Conservation (phyloP, 2,113 vertebrate species). For the Mus pahari region DNA sequence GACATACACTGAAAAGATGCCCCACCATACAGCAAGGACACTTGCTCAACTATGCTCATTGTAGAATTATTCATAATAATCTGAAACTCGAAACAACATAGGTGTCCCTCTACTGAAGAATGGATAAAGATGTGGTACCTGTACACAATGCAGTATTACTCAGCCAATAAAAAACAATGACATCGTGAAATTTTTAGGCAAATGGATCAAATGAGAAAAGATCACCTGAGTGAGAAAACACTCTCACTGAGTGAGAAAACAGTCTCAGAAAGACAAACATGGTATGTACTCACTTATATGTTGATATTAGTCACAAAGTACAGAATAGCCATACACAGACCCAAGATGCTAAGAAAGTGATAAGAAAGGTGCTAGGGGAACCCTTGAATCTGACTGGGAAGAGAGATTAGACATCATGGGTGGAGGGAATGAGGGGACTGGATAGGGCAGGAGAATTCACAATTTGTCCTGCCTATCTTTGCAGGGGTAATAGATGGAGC, state of each 20-base stretch:
- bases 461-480: not conserved
- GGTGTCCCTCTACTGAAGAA: not conserved
- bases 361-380: not conserved
- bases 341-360: not conserved
- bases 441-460: not conserved
- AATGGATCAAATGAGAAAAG: not conserved
- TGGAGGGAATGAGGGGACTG: not conserved
- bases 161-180: not conserved
- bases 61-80: not conserved
- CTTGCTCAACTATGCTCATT: not conserved
- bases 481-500: not conserved
- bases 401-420: not conserved
- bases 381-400: not conserved
- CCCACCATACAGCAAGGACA: no score
- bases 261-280: not conserved
- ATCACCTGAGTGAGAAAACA: not conserved
- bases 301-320: not conserved
- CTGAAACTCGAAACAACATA: not conserved
- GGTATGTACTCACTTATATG: not conserved
- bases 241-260: not conserved
- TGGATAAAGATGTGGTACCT: not conserved
- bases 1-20: no score
- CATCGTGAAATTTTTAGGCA: not conserved
- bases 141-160: not conserved
- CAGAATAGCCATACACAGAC: not conserved